Conservation (phyloP, 2,888 invertebrate species). For the Selenia dentaria region DNA sequence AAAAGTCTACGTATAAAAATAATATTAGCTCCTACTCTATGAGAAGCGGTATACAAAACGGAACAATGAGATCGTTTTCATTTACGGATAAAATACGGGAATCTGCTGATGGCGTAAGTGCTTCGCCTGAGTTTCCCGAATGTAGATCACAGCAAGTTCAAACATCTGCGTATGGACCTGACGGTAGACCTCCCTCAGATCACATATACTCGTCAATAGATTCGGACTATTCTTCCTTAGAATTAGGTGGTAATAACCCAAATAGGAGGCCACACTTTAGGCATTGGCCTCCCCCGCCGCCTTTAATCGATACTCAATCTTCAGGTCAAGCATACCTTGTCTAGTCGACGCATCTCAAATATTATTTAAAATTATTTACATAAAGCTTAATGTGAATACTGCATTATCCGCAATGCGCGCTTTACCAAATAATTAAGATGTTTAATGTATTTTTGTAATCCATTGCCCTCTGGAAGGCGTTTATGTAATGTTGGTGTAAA, state of each 20-base stretch:
- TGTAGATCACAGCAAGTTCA: constrained; percentile 65
- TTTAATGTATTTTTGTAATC: constrained; percentile 81
- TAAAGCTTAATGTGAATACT: constrained; percentile 78
- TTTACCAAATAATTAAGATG: constrained; percentile 80
- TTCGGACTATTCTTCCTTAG: constrained; percentile 94
- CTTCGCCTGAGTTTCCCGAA: constrained; percentile 86
- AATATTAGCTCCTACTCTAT: constrained; percentile 94
- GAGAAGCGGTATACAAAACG: constrained; percentile 85
- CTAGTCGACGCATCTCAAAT: constrained; percentile 69
- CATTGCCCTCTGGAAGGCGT: constrained; percentile 73
- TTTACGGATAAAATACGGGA: constrained; percentile 80
- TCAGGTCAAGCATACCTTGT: constrained; percentile 81
- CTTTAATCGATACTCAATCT: constrained; percentile 70
- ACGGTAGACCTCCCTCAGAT: constrained; percentile 91
- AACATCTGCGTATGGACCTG: constrained; percentile 71
- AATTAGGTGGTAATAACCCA: constrained; percentile 83
- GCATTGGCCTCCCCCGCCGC: constrained; percentile 78
- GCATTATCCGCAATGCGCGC: constrained; percentile 74
- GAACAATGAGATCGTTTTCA: constrained; percentile 85
- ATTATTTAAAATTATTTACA: constrained; percentile 61
- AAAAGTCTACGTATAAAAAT: constrained; percentile 87
- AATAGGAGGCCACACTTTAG: constrained; percentile 73
- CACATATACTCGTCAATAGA: constrained; percentile 96
- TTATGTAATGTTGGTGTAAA: constrained; percentile 77
- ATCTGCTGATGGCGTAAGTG: constrained; percentile 76